Percentiles rank a stretch among this genome's conserved stretches.
Evolutionary conservation across 35 echinoderm and acorn worm genomes (phyloP).

Genomic region (Nesometra sesokonis): DNA sequence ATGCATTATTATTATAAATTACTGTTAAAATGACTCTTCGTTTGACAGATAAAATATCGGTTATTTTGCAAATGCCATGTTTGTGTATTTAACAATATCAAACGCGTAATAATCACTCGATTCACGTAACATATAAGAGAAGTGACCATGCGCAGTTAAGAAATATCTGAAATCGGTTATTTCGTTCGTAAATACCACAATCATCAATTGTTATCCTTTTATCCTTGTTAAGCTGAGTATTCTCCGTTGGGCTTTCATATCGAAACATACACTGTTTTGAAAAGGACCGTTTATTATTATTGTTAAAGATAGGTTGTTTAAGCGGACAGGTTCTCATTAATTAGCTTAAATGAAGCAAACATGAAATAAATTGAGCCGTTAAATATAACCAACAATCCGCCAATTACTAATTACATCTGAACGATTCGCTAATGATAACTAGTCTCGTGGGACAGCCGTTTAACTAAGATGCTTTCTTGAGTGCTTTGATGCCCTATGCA

Average conservation of each 20-base stretch:
- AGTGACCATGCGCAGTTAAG: too few species aligned
- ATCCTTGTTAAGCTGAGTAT: background rate
- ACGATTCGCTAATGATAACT: background rate
- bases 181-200: background rate
- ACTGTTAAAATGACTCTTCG: too few species aligned
- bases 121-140: too few species aligned
- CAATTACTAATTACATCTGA: background rate
- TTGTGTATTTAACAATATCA: too few species aligned
- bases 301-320: background rate
- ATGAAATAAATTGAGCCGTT: background rate
- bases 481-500: background rate
- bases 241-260: background rate
- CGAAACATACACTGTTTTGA: background rate
- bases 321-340: background rate
- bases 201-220: background rate
- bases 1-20: too few species aligned
- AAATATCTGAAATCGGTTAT: background rate
- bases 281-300: background rate
- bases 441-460: background rate
- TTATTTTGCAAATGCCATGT: too few species aligned
- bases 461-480: background rate
- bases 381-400: background rate
- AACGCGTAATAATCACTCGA: too few species aligned
- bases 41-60: too few species aligned
- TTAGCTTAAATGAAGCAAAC: background rate